Evolutionary conservation across 2,888 invertebrate species (phyloP).

Genomic region (Parthenolecanium corni): DNA sequence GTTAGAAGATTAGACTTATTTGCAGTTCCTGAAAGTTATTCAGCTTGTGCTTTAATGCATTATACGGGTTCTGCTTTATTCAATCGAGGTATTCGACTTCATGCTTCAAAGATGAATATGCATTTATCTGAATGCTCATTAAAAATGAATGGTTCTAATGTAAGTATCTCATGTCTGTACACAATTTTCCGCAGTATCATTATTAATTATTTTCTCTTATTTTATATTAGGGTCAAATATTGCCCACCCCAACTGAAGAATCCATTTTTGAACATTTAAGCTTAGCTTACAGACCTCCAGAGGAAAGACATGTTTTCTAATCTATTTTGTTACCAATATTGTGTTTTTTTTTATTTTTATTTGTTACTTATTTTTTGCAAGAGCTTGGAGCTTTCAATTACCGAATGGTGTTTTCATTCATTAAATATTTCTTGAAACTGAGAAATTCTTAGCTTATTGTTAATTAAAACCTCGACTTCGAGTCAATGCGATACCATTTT

Average conservation of each 20-base stretch:
- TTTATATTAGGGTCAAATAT: background rate
- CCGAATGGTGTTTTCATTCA: too few relatives aligned
- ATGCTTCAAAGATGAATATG: slow-evolving; percentile 15
- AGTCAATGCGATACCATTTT: too few relatives aligned
- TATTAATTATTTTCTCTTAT: background rate
- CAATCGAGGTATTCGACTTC: slow-evolving; percentile 17
- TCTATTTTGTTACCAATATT: too few relatives aligned
- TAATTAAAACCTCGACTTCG: too few relatives aligned
- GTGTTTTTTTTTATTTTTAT: background rate
- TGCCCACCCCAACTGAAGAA: slow-evolving; percentile 10
- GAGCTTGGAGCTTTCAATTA: background rate
- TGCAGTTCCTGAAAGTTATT: background rate
- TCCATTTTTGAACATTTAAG: slow-evolving; percentile 10
- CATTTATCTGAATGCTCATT: slow-evolving; percentile 2
- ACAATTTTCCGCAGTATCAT: background rate
- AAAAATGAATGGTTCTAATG: background rate
- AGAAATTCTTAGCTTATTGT: too few relatives aligned
- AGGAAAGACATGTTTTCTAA: slow-evolving; percentile 10
- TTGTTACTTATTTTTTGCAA: background rate
- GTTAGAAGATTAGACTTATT: slow-evolving; percentile 17
- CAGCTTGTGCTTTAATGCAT: slow-evolving; percentile 12
- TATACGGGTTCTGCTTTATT: slow-evolving; percentile 22
- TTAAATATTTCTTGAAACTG: too few relatives aligned
- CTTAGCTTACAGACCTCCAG: slow-evolving; percentile 5
- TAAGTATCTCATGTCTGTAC: background rate